These are phyloP conservation scores for Ianthella basta DNA, from an alignment of 37 sponge, comb jelly and placozoan genomes.

Conservation along the genomic window DNA sequence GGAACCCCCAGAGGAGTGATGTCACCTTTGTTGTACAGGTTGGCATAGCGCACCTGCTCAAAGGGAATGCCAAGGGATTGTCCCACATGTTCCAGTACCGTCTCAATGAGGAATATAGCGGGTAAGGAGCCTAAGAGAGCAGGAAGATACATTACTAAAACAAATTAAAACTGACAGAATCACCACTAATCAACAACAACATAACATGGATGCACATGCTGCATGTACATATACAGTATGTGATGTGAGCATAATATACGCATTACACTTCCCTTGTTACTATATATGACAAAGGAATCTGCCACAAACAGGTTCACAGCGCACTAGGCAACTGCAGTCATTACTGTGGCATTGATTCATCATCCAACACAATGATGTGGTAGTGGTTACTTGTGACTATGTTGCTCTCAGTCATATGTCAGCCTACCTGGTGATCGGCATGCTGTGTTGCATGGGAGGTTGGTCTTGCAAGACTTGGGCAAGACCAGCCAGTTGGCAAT, in stretches of 20 bases:
- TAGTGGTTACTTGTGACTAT: not conserved
- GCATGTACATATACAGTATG: too few species aligned
- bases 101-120: constrained; percentile 79
- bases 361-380: too few species aligned
- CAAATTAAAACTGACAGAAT: not conserved
- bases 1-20: constrained; percentile 48
- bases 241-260: too few species aligned
- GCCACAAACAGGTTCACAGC: too few species aligned
- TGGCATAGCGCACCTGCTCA: constrained; percentile 53
- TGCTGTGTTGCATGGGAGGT: constrained; percentile 53
- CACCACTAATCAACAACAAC: too few species aligned
- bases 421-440: constrained; percentile 76
- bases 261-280: too few species aligned
- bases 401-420: too few species aligned
- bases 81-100: constrained; percentile 77
- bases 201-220: too few species aligned
- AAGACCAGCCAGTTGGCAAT: constrained; percentile 68
- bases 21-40: constrained; percentile 71
- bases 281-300: too few species aligned
- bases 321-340: too few species aligned
- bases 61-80: constrained; percentile 48
- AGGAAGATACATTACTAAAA: not conserved
- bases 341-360: too few species aligned
- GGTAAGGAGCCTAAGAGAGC: constrained; percentile 51
- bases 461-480: constrained; percentile 64